Conservation (phyloP, 2,113 vertebrate species). For the Martes martes region DNA sequence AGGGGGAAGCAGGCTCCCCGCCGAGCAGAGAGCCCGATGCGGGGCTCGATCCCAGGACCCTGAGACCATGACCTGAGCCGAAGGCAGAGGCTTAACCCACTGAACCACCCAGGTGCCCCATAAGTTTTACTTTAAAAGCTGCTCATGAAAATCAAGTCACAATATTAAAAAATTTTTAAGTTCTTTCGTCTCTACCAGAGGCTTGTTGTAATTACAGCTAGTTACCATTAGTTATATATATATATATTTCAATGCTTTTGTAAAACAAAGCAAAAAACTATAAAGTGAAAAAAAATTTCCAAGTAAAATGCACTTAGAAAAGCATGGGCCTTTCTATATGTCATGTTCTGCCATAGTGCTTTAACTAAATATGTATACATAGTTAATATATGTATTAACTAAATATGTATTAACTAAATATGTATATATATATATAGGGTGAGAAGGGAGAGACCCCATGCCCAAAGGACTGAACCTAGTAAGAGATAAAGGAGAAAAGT, state of each 20-base stretch:
- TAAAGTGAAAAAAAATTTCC: not conserved
- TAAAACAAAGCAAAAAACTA: not conserved
- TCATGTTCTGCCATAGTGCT: not conserved
- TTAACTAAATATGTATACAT: not conserved
- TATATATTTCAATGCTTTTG: not conserved
- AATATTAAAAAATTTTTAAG: not conserved
- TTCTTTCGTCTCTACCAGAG: not conserved
- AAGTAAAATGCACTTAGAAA: not conserved
- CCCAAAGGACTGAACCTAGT: not conserved
- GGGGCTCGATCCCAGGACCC: too few species aligned
- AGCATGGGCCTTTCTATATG: not conserved
- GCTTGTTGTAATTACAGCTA: not conserved
- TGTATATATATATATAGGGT: too few species aligned
- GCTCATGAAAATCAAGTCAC: not conserved
- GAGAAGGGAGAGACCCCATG: not conserved
- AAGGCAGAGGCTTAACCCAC: too few species aligned
- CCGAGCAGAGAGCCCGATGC: too few species aligned
- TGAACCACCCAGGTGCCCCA: too few species aligned
- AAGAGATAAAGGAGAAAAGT: not conserved
- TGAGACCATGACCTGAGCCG: too few species aligned
- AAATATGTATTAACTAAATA: too few species aligned
- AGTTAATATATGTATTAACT: too few species aligned
- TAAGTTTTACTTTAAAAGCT: slow-evolving; percentile 8
- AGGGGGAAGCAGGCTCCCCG: too few species aligned
- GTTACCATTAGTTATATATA: not conserved